Conservation (phyloP, 2,113 vertebrate species). For the Poeciliopsis retropinna region DNA sequence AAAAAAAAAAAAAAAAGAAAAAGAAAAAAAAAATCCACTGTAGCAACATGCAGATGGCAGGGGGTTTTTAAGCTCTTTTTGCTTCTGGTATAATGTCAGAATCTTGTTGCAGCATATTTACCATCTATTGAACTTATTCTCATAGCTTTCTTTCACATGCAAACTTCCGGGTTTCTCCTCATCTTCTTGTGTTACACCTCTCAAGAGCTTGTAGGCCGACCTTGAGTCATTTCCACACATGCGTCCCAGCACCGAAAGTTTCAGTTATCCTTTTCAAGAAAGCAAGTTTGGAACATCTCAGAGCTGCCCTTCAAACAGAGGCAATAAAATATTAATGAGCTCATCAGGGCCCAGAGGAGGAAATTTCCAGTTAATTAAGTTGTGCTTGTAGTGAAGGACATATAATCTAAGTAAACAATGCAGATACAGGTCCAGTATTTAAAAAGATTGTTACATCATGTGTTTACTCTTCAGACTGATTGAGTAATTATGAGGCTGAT, state of each 20-base stretch:
- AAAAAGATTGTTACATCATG: background rate
- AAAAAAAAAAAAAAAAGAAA: background rate
- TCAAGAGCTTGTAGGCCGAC: conserved; percentile 27
- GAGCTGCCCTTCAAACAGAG: background rate
- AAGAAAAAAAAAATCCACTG: background rate
- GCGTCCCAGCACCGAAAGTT: background rate
- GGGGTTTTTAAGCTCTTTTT: background rate
- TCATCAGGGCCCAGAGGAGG: background rate
- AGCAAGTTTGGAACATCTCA: background rate
- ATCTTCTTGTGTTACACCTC: conserved; percentile 17
- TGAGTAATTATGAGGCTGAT: no score
- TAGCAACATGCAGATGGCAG: conserved; percentile 23
- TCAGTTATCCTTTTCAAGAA: background rate
- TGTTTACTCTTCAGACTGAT: no score
- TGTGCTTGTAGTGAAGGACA: background rate
- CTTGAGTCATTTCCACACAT: background rate
- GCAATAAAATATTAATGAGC: background rate
- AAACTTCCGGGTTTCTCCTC: conserved; percentile 59
- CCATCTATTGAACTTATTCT: conserved; percentile 34
- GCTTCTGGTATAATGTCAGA: conserved; percentile 22
- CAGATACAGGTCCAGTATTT: background rate
- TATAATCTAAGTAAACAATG: no score
- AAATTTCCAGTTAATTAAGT: background rate
- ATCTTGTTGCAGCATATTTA: conserved; percentile 42
- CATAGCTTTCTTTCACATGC: conserved; percentile 58